Base-by-base conservation (phyloP, 2,888 invertebrate species). In the Dryocosmus kuriphilus region DNA sequence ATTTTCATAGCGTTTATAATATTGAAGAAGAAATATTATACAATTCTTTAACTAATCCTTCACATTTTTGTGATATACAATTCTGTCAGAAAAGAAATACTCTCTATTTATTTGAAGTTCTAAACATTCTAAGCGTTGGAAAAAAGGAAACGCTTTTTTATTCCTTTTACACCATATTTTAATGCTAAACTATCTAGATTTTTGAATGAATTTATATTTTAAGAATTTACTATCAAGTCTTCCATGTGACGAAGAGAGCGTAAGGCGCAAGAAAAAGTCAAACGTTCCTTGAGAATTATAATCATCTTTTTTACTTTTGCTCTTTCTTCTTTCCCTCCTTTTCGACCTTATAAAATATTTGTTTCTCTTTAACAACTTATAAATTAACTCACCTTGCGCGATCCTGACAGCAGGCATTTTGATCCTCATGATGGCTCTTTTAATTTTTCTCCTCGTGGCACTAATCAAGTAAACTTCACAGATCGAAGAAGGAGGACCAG, bases 321-420 rank as follows among this genome's bases (percentile, higher is more conserved):
- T 22, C 51, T 41, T 41, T 41, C 22, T 55, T 22, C 22, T 22
- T 22, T 19, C n/a, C 7, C 8, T 46, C 19, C 19, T 19, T 55
- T 55, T n/a, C n/a, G 7, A n/a, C 9, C 9, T 55, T 8, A 22
- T 22, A 7, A 1, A 9, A 55, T 3, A 55, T 22, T 55, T 55
- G 16, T 41, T 16, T 41, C 16, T 41, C 6, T 41, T 41, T 22
- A 55, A 22, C 0, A 24, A 27, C 27, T 14, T 27, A 51, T 16
- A 1, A 60, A 16, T 60, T 27, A 51, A 92, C 95, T 95, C 94
- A 97, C 97, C 97, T 97, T 97, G 97, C 94, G 97, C 97, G 95
- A 97, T 97, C 94, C 97, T 96, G 94, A 97, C 97, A 93, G 97
- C 97, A 93, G 97, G 97, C 97, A 97, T 97, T 95, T 97, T 97